Percentiles rank a stretch among this genome's conserved stretches.
These are phyloP conservation scores for Hydrotaea diabolus DNA, from an alignment of 2,888 invertebrate genomes.

Conservation along the genomic window DNA sequence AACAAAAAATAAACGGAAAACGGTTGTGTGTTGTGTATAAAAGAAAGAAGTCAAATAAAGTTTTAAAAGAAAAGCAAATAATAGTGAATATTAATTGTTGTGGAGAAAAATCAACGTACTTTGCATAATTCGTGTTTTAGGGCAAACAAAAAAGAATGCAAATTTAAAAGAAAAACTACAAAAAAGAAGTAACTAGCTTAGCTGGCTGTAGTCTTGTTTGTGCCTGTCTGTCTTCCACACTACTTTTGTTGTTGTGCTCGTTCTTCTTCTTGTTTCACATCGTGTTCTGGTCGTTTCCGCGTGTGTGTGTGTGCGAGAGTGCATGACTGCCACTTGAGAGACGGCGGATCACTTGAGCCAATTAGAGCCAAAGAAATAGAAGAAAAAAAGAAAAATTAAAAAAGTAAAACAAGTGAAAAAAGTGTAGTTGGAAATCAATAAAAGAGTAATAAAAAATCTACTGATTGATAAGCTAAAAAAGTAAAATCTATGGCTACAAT, in stretches of 20 bases:
- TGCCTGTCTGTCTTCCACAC: too few relatives aligned
- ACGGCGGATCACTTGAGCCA: slow-evolving; percentile 20
- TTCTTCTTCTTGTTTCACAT: slow-evolving; percentile 1
- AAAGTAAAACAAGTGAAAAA: neutral
- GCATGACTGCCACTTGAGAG: too few relatives aligned
- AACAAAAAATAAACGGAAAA: too few relatives aligned
- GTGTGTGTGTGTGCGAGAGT: neutral
- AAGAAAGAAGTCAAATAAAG: neutral
- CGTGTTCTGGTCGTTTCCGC: neutral
- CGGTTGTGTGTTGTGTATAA: too few relatives aligned
- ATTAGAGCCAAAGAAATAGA: neutral
- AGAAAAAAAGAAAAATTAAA: neutral
- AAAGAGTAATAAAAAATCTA: slow-evolving; percentile 26
- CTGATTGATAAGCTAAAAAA: slow-evolving; percentile 21
- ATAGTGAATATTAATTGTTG: too few relatives aligned
- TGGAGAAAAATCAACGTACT: neutral
- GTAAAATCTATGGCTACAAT: neutral
- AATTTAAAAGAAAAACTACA: neutral
- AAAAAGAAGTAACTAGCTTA: slow-evolving; percentile 6
- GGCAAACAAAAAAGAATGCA: neutral
- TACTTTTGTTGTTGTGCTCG: neutral
- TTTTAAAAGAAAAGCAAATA: neutral
- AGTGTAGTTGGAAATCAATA: slow-evolving; percentile 27
- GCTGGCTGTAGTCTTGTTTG: neutral
- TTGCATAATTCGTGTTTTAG: neutral